phyloP scores from a whole-genome alignment of 2,797 vertebrate species.

The Lepilemur septentrionalis region DNA sequence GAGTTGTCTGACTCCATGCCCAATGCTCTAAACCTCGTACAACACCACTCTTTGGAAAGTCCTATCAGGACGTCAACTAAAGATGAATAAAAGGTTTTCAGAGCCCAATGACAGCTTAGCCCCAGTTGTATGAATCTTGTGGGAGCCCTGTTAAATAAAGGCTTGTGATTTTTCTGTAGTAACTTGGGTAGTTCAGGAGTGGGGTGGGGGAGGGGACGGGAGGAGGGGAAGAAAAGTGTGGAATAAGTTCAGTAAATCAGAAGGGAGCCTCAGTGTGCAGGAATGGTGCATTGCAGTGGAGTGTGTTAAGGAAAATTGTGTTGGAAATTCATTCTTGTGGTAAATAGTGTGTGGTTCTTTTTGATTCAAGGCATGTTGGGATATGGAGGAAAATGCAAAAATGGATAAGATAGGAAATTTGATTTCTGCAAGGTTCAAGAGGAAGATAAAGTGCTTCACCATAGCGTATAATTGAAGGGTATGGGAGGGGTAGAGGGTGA shows the following conservation, averaged over 20 bases:
- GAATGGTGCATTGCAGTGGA: not conserved
- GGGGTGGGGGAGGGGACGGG: not conserved
- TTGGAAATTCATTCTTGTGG: conserved; percentile 42
- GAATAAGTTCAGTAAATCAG: not conserved
- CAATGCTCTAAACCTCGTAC: not conserved
- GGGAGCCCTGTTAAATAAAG: not conserved
- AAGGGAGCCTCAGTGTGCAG: not conserved
- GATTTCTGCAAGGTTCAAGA: not conserved
- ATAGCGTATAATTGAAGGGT: not conserved
- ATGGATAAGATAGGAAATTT: not conserved
- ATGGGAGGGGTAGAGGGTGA: not conserved
- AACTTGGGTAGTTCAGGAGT: not conserved
- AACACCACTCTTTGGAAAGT: not conserved
- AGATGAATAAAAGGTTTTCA: conserved; percentile 6
- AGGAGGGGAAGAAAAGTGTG: not conserved
- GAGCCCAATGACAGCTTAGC: not conserved
- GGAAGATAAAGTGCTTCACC: not conserved
- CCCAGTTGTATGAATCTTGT: not conserved
- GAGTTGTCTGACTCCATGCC: not conserved
- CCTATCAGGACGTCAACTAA: not conserved
- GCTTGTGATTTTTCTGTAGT: conserved; percentile 6
- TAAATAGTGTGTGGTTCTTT: conserved; percentile 15
- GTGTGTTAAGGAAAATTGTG: conserved; percentile 22
- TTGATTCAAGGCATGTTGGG: not conserved
- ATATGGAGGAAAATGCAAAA: not conserved